phyloP scores from a whole-genome alignment of 1,140 invertebrate genomes.

The Drosophila tropicalis region DNA sequence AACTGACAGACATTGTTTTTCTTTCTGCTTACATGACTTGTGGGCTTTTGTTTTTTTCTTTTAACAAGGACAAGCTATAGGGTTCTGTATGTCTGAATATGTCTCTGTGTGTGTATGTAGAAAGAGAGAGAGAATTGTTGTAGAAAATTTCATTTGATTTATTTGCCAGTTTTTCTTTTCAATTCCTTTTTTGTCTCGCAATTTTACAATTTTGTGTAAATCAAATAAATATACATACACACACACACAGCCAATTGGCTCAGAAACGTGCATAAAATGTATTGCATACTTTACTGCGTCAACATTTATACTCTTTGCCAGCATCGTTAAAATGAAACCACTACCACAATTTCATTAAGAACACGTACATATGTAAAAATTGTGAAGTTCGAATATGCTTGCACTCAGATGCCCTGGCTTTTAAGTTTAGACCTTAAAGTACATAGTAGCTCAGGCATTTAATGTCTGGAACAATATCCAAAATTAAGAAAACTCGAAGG shows the following conservation, averaged over 20 bases:
- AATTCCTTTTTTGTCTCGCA: conserved; percentile 33
- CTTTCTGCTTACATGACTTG: conserved; percentile 51
- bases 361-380: too few relatives aligned
- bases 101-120: not conserved
- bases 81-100: not conserved
- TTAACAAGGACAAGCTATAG: not conserved
- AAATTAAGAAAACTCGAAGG: too few relatives aligned
- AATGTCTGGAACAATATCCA: too few relatives aligned
- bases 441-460: too few relatives aligned
- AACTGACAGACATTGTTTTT: conserved; percentile 33
- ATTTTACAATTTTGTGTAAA: conserved; percentile 60
- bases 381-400: too few relatives aligned
- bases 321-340: not conserved
- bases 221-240: conserved; percentile 33
- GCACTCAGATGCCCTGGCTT: too few relatives aligned
- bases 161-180: conserved; percentile 73
- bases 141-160: conserved; percentile 78
- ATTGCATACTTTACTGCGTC: conserved; percentile 47
- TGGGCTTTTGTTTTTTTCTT: conserved; percentile 3
- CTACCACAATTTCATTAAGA: not conserved
- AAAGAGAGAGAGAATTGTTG: conserved; percentile 42
- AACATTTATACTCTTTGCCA: not conserved
- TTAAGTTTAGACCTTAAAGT: too few relatives aligned
- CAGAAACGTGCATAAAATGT: conserved; percentile 30
- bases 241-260: not conserved